Conservation (phyloP, 1,140 invertebrate genomes). For the Hylaeus volcanicus region DNA sequence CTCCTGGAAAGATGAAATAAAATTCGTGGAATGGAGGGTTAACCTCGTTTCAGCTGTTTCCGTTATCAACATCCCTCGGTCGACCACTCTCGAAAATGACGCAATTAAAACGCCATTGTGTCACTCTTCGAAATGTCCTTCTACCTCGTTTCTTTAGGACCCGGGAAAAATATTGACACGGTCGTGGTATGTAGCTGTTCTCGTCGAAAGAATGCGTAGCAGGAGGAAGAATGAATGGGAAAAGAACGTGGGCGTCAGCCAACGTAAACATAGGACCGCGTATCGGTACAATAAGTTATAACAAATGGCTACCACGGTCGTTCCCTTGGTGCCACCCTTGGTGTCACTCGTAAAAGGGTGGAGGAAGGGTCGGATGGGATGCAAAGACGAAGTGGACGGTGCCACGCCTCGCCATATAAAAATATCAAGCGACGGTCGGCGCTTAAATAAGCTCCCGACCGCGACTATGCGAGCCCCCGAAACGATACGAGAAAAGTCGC, state of each 20-base stretch:
- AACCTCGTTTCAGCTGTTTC: no score
- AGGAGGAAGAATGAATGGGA: not conserved
- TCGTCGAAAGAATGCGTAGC: not conserved
- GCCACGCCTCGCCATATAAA: slow-evolving; percentile 69
- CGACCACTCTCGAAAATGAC: not conserved
- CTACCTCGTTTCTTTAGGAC: not conserved
- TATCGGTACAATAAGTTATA: slow-evolving; percentile 66
- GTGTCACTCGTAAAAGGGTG: slow-evolving; percentile 1
- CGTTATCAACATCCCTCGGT: no score
- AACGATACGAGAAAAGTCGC: slow-evolving; percentile 55
- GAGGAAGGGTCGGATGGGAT: not conserved
- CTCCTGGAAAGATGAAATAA: no score
- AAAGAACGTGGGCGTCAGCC: slow-evolving; percentile 48
- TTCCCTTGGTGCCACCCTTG: slow-evolving; percentile 27
- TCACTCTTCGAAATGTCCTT: not conserved
- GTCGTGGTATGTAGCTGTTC: not conserved
- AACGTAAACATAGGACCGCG: slow-evolving; percentile 62
- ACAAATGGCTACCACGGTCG: slow-evolving; percentile 61
- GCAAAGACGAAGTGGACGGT: slow-evolving; percentile 43
- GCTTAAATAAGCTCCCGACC: slow-evolving; percentile 45
- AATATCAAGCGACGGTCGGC: slow-evolving; percentile 63
- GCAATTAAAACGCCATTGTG: slow-evolving; percentile 31
- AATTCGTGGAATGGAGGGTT: no score
- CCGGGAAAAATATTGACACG: slow-evolving; percentile 38
- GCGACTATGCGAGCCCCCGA: slow-evolving; percentile 52